Base-by-base conservation (phyloP, 2,888 invertebrate species). In the Criorhina ranunculi region DNA sequence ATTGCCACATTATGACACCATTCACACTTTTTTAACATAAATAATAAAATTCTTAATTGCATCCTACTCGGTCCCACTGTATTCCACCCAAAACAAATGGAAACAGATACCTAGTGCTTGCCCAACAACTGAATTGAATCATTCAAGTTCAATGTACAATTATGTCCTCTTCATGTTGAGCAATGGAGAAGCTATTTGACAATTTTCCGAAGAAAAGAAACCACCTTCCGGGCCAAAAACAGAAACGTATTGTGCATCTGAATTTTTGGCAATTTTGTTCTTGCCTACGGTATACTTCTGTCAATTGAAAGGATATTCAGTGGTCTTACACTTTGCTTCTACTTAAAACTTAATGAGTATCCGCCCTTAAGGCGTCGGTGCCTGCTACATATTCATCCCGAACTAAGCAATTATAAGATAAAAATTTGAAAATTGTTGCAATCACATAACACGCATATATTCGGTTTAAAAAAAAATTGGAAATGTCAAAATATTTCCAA, bases 401-500 rank as follows among this genome's bases (percentile, higher is more conserved):
- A 51, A 31, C 40, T 5, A 12, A 42, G 42, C 69, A 79, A 73
- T 79, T 69, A 79, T 55, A 55, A 17, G 31, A 79, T 53, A 51
- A 6, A 55, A 40, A 2, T 31, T 37, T 29, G 62, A n/a, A 17
- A 46, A 62, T 42, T 62, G 33, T 69, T 49, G 57, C 72, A 53
- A 57, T 15, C 42, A 69, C 51, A 62, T 53, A 31, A 19, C 40
- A 33, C 49, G 62, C 73, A 78, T 78, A 73, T 49, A 11, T 37
- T n/a, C n/a, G 29, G 53, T n/a, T 37, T 12, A 5, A 11, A 59
- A n/a, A n/a, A 44, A 37, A 46, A 31, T 49, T 51, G n/a, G 12
- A 79, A 73, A 78, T 64, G 83, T 79, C 83, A 79, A 79, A 83
- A 83, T 78, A 83, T 83, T 83, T 78, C 19, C 62, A 83, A 82